Base-by-base conservation (phyloP, 2,888 invertebrate species). In the Sinodicranocentrus sp. region DNA sequence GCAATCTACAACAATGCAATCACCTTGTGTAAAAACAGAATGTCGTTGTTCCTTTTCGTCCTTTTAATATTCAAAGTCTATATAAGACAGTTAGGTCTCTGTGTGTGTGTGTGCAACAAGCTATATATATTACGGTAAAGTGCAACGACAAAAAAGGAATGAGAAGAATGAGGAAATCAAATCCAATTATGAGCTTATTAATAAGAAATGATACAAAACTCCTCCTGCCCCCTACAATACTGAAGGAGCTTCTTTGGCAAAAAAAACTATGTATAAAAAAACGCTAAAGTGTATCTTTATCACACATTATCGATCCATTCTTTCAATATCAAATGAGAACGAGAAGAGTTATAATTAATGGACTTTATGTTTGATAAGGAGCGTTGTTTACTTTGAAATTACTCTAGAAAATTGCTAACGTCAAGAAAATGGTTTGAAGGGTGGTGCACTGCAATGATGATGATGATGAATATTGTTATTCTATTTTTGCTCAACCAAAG, bases 121-220 rank as follows among this genome's bases (percentile, higher is more conserved):
- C 48, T 8, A 13, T 8, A 13, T 39, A 15, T 48, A 48, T 48
- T 33, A 48, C 48, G 6, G 57, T 23, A 19, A 57, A 57, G 57
- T 57, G 57, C 48, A 33, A 10, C 33, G 77, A 77, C 70, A 61
- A 77, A 77, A 77, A 77, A 77, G 77, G 77, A 77, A 59, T 68
- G 26, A 54, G 63, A 79, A 63, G 79, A 79, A 79, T 79, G 79
- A 79, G 79, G 79, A 79, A 79, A 79, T 79, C 79, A 72, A 79
- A 72, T 65, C 79, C 79, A 79, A 79, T 79, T 79, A 79, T 44
- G 70, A 77, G 44, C 28, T 44, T 71, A 71, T 71, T 71, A 71
- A 71, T 44, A 57, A 23, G 44, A 68, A 39, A 52, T 48, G 48
- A 48, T 48, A 48, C 6, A n/a, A n/a, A n/a, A n/a, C n/a, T n/a